Conservation (phyloP, 2,113 vertebrate species). For the Lagopus leucura region DNA sequence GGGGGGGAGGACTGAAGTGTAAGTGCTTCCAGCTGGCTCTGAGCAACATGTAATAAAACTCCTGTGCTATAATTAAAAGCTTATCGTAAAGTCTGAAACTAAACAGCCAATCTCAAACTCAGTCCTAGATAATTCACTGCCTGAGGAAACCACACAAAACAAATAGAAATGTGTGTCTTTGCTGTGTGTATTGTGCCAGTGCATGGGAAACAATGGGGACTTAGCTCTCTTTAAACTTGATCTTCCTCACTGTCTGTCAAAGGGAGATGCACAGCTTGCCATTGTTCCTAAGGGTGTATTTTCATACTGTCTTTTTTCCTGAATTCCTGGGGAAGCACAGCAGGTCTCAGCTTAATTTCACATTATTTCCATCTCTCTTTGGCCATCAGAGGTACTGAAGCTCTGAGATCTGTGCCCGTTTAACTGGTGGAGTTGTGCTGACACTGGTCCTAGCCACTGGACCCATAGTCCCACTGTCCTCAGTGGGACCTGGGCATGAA, state of each 20-base stretch:
- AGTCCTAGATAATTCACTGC: conserved; percentile 25
- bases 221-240: conserved; percentile 25
- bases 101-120: conserved; percentile 26
- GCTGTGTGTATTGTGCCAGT: background rate
- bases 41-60: conserved; percentile 48
- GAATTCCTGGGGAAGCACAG: background rate
- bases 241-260: background rate
- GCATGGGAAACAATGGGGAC: background rate
- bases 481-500: background rate
- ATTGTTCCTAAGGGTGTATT: background rate
- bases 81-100: conserved; percentile 62
- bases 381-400: background rate
- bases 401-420: background rate
- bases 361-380: background rate
- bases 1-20: conserved; percentile 79
- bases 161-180: conserved; percentile 51
- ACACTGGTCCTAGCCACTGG: background rate
- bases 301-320: background rate
- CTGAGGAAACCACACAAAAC: conserved; percentile 77
- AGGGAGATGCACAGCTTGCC: background rate
- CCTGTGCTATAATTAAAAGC: conserved; percentile 49
- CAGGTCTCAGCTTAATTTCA: conserved; percentile 4
- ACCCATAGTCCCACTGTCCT: background rate
- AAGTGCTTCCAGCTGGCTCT: conserved; percentile 89
- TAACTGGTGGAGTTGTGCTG: background rate